phyloP scores from a whole-genome alignment of 2,797 vertebrate species.

The Artibeus jamaicensis region DNA sequence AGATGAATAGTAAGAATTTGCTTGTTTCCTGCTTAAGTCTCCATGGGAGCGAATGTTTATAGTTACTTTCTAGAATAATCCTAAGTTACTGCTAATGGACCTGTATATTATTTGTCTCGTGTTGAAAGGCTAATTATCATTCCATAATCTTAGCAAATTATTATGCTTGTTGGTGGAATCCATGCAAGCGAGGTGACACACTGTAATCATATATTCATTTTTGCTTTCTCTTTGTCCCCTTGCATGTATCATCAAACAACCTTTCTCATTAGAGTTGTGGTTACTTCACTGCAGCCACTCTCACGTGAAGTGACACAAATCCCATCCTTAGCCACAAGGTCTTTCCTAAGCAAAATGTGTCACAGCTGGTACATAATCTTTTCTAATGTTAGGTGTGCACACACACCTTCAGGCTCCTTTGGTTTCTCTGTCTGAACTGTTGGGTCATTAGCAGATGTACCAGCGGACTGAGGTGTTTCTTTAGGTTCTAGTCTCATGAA shows the following conservation, averaged over 20 bases:
- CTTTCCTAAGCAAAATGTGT: not conserved
- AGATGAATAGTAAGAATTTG: constrained; percentile 45
- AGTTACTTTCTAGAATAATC: constrained; percentile 64
- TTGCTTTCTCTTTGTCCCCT: constrained; percentile 41
- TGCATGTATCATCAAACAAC: constrained; percentile 36
- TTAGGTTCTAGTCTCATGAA: not conserved
- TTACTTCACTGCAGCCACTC: constrained; percentile 34
- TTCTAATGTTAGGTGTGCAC: not conserved
- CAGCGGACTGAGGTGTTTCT: not conserved
- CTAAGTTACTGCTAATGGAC: constrained; percentile 52
- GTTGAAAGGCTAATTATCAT: constrained; percentile 53
- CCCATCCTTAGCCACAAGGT: not conserved
- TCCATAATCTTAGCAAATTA: constrained; percentile 57
- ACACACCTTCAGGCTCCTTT: not conserved
- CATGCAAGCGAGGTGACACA: constrained; percentile 45
- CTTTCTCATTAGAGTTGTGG: constrained; percentile 44
- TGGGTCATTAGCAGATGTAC: not conserved
- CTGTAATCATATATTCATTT: constrained; percentile 59
- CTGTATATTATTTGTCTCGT: constrained; percentile 38
- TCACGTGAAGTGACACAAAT: constrained; percentile 37
- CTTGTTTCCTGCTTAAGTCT: constrained; percentile 48
- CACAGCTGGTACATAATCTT: not conserved
- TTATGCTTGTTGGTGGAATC: constrained; percentile 58
- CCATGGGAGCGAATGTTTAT: constrained; percentile 27
- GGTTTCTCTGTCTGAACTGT: not conserved